Evolutionary conservation across 30 jellyfish, hydroid and myxozoan species (phyloP), one percentile per base, ranked within the genome.

Genomic region (Hydractinia echinata): DNA sequence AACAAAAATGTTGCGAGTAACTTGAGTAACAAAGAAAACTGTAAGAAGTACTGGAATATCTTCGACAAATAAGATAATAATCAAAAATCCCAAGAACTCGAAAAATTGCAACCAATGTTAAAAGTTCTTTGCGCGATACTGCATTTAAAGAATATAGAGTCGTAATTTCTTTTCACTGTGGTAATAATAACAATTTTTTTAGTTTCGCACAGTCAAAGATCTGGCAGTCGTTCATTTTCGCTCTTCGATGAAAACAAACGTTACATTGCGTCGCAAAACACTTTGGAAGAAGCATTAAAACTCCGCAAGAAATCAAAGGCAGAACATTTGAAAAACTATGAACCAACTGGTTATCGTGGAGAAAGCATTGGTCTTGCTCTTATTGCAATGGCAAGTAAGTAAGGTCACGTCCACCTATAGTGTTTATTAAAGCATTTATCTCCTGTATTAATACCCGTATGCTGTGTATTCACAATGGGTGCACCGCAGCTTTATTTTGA

Each of bases 371-470:
- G 84, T 18, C 74, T 76, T 10, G 84, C 77, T 8, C 49, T 76
- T 5, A 76, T 76, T 50, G 51, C 10, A 16, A 76, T 76, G 84
- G 84, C 84, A 50, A 30, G 84, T 76, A 76, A 76, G 84, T n/a
- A 4, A 6, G 10, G 44, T n/a, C n/a, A n/a, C n/a, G n/a, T n/a
- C n/a, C n/a, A n/a, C n/a, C n/a, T n/a, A n/a, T n/a, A n/a, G n/a
- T 58, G 69, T 58, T 58, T 58, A 58, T 18, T 11, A 11, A 11
- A 11, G 16, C 69, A 58, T 58, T 11, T 11, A 58, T 58, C 69
- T 58, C 15, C 3, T 13, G 69, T 3, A 13, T 58, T 18, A 58
- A 58, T 13, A 58, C 69, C 1, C 3, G 19, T 11, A 18, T 18
- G 19, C 16, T 13, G 19, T 18, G 19, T 11, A 58, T 30, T 30